Evolutionary conservation across 2,888 invertebrate species (phyloP), one percentile per base, ranked within the genome.

Genomic region (Schizotus pectinicornis): DNA sequence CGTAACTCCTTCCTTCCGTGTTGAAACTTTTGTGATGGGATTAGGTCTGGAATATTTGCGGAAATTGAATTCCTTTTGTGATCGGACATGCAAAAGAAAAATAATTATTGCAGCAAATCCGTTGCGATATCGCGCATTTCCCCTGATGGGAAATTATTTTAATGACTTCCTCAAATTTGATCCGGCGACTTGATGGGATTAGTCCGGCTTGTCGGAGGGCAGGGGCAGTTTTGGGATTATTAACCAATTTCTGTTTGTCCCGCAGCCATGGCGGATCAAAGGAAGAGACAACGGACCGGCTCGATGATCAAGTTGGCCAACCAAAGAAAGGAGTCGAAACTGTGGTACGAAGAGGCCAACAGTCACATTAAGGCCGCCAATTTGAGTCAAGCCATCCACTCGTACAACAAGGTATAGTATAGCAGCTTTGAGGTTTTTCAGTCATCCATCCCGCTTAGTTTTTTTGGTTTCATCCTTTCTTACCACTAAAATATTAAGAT

Each of bases 311-410:
- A 77, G 64, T 49, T 75, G 36, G 68, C 71, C 12, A 71, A 69
- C 14, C 76, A 76, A 57, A 74, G 75, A 59, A 77, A 77, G 52
- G 78, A 79, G 69, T 87, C 89, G 0, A 91, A 91, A 75, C 82
- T 91, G 51, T 83, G 89, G 70, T 86, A 88, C 31, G 91, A 92
- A 75, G 93, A 93, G 76, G 90, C 92, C 7, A 83, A 85, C 9
- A 89, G 88, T 32, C 91, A 93, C 70, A 83, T 89, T 74, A 91
- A 92, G 80, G 85, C 84, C 63, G 89, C 90, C 7, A 87, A 89
- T 77, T 88, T 89, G 67, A 82, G 85, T 11, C 87, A 89, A 71
- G 90, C 92, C 0, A 81, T 92, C 6, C 78, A 79, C 7, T 86
- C 90, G 1, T 88, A 91, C 66, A 86, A 87, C 71, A 87, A 89